Conservation (phyloP, 1,140 invertebrate genomes). For the Wiebesia pumilae region DNA sequence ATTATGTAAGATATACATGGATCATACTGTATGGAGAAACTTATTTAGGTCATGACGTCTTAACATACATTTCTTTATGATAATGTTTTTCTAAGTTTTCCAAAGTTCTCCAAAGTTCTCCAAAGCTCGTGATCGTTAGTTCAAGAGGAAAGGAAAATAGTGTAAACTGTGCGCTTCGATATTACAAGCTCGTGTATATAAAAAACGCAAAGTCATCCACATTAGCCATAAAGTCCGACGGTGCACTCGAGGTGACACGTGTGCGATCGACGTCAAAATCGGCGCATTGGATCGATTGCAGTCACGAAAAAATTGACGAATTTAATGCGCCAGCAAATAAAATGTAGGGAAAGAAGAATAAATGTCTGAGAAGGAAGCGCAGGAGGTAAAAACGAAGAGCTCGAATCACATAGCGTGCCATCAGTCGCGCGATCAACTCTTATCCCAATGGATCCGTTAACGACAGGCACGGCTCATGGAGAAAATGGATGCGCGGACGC, state of each 20-base stretch:
- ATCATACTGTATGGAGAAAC: too few relatives aligned
- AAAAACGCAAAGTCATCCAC: too few relatives aligned
- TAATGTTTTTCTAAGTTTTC: too few relatives aligned
- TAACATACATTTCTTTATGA: too few relatives aligned
- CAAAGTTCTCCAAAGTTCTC: neutral
- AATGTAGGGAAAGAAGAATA: neutral
- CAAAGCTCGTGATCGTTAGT: too few relatives aligned
- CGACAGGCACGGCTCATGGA: neutral
- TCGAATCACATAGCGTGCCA: neutral
- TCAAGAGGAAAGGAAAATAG: neutral
- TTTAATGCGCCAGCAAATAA: neutral
- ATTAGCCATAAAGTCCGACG: neutral
- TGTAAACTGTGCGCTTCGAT: neutral
- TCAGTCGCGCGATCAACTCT: neutral
- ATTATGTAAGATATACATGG: too few relatives aligned
- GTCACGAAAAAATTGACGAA: neutral
- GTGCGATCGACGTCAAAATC: neutral
- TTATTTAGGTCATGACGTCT: too few relatives aligned
- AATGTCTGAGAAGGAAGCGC: neutral
- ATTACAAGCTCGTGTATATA: neutral
- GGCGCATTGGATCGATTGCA: neutral
- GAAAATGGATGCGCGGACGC: slow-evolving; percentile 53
- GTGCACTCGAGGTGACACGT: neutral
- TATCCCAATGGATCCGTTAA: neutral
- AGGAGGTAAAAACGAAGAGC: neutral